These are phyloP conservation scores for Trichonephila clavipes DNA, from an alignment of 1,140 invertebrate genomes.

Conservation along the genomic window DNA sequence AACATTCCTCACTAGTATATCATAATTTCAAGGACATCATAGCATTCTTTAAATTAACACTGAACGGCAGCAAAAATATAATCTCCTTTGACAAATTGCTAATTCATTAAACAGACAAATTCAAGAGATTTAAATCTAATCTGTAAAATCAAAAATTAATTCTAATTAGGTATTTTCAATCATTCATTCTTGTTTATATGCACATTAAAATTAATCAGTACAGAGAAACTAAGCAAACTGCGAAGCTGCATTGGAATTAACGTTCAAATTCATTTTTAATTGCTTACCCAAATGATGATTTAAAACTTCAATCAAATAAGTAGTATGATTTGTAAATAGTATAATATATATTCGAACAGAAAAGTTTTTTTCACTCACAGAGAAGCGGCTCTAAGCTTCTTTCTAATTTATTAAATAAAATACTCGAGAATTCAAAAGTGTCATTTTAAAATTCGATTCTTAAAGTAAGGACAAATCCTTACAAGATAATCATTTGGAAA, in stretches of 20 bases:
- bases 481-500: background rate
- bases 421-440: background rate
- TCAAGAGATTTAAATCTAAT: background rate
- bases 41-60: background rate
- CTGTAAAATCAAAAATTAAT: conserved; percentile 25
- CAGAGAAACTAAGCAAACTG: conserved; percentile 15
- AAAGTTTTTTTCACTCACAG: background rate
- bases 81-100: background rate
- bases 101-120: conserved; percentile 1
- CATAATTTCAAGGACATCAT: background rate
- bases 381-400: background rate
- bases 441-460: background rate
- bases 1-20: background rate
- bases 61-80: background rate
- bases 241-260: background rate
- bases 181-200: background rate
- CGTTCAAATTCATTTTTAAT: background rate
- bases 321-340: background rate
- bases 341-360: background rate
- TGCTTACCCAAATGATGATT: background rate
- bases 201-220: conserved; percentile 4
- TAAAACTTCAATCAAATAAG: conserved; percentile 17
- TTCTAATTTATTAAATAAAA: conserved; percentile 13
- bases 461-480: background rate
- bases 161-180: conserved; percentile 24